Percentiles rank a stretch among this genome's conserved stretches.
Conservation (phyloP, 1,140 invertebrate species). For the Hypothenemus hampei region DNA sequence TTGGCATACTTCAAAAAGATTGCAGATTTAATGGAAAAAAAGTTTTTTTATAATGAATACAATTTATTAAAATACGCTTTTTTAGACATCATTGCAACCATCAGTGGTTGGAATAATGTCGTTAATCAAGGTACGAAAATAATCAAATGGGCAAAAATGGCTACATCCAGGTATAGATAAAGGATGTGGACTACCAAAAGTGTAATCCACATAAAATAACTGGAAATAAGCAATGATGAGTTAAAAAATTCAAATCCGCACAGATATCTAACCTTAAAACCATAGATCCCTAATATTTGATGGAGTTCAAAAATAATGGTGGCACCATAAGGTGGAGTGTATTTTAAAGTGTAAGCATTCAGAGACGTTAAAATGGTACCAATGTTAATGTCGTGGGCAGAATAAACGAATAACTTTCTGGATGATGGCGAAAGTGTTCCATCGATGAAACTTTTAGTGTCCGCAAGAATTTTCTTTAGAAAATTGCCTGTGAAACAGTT, state of each 20-base stretch:
- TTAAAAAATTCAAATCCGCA: not conserved
- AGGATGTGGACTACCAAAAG: not conserved
- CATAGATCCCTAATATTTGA: slow-evolving; percentile 12
- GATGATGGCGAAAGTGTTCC: not conserved
- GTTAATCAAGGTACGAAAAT: not conserved
- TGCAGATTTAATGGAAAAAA: too few species aligned
- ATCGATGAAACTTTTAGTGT: slow-evolving; percentile 12
- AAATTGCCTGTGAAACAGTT: slow-evolving; percentile 8
- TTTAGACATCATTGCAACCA: too few species aligned
- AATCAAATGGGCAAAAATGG: slow-evolving; percentile 2
- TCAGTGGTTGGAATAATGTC: slow-evolving; percentile 1
- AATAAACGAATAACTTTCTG: slow-evolving; percentile 27
- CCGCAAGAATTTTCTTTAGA: slow-evolving; percentile 23
- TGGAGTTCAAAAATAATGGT: slow-evolving; percentile 24
- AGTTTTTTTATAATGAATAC: too few species aligned
- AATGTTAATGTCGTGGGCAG: slow-evolving; percentile 27
- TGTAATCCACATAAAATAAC: slow-evolving; percentile 7
- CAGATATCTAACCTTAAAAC: slow-evolving; percentile 13
- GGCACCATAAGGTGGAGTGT: slow-evolving; percentile 22
- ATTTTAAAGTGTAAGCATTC: slow-evolving; percentile 6
- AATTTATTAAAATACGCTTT: too few species aligned
- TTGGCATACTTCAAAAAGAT: too few species aligned
- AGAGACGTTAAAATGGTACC: slow-evolving; percentile 11
- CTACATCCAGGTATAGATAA: slow-evolving; percentile 6
- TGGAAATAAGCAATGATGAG: not conserved